Evolutionary conservation across 2,888 invertebrate species (phyloP).

Genomic region (Morinoia aosen): DNA sequence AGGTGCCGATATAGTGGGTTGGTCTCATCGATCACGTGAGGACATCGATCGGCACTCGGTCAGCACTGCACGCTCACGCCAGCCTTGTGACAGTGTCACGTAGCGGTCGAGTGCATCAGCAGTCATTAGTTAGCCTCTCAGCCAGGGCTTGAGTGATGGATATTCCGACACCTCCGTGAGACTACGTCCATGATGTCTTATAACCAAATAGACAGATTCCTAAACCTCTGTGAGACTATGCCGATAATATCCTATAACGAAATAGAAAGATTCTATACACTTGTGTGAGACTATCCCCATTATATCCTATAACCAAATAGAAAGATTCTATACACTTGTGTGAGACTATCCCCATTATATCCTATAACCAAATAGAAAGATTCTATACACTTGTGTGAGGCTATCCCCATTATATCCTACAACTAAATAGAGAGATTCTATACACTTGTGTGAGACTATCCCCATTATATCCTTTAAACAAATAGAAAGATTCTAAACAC

Average conservation of each 20-base stretch:
- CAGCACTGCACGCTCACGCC: not conserved
- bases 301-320: not conserved
- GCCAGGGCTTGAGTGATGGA: not conserved
- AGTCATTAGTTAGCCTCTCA: conserved; percentile 16
- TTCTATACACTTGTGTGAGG: not conserved
- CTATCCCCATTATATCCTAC: not conserved
- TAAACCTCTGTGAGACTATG: not conserved
- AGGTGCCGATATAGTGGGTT: not conserved
- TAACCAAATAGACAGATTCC: not conserved
- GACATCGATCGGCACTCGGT: not conserved
- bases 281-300: not conserved
- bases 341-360: not conserved
- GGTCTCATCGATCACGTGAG: not conserved
- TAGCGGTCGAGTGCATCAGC: not conserved
- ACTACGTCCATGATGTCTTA: not conserved
- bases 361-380: not conserved
- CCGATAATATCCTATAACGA: not conserved
- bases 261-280: not conserved
- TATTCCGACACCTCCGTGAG: not conserved
- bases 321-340: not conserved
- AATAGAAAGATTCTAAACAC: not conserved
- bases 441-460: not conserved
- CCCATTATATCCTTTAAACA: not conserved
- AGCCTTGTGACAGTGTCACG: not conserved
- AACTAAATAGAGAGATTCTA: not conserved